A percentile compares a stretch with the other conserved stretches of the same genome.
phyloP scores from a whole-genome alignment of 2,113 vertebrate genomes.

The Strix aluco region DNA sequence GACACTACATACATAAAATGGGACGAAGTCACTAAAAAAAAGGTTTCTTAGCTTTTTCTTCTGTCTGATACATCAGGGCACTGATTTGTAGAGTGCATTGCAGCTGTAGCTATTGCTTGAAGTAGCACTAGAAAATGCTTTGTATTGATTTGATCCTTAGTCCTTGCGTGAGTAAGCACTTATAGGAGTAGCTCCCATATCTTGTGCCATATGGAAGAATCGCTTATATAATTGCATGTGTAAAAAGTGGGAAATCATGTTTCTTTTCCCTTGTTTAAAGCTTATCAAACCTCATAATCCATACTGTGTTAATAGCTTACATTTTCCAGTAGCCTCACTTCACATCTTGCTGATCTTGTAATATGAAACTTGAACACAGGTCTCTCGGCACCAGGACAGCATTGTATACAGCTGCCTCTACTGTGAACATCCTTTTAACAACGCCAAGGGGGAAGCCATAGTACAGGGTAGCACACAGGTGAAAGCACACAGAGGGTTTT shows the following conservation, averaged over 20 bases:
- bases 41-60: conserved; percentile 25
- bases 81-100: background rate
- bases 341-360: conserved; percentile 56
- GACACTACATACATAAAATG: background rate
- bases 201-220: background rate
- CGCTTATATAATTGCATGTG: background rate
- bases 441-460: background rate
- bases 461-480: background rate
- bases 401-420: background rate
- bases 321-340: conserved; percentile 4
- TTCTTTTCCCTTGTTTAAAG: conserved; percentile 20
- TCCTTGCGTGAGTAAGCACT: background rate
- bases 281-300: conserved; percentile 21
- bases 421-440: background rate
- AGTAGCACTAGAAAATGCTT: conserved; percentile 38
- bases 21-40: background rate
- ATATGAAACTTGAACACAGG: conserved; percentile 1
- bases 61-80: background rate
- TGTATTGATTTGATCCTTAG: background rate
- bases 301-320: conserved; percentile 32
- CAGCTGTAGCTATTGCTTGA: background rate
- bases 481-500: background rate
- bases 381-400: background rate
- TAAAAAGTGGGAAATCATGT: background rate
- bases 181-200: background rate